Evolutionary conservation across 2,888 invertebrate species (phyloP), one percentile per base, ranked within the genome.

Genomic region (Caenorhabditis uteleia): DNA sequence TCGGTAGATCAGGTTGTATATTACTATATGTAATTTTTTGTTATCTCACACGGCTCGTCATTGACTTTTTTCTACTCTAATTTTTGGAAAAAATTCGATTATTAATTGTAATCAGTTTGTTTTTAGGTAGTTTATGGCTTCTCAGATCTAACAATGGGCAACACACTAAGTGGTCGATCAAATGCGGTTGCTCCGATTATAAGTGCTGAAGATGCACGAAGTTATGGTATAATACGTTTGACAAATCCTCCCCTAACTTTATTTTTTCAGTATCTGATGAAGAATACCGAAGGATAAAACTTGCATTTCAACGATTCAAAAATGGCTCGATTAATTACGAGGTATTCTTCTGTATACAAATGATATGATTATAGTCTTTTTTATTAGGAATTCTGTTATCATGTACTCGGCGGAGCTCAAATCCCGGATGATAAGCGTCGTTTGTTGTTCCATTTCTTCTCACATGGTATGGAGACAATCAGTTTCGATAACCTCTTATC

Each of bases 401-500:
- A 70, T 49, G 59, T 74, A 10, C 61, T 74, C 6, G 75, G 75
- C 8, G 72, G 70, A 3, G 75, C 72, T 1, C 57, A 53, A 27
- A 68, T 75, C 20, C 73, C 73, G 6, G 67, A 71, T 16, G 73
- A 66, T 8, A 64, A 69, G 36, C 50, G 48, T 29, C 53, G 59
- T 14, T 45, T 59, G 20, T 56, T 75, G 2, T 75, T 71, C 58
- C 44, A 34, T 8, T 74, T 73, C 51, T 75, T 64, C 51, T 62
- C 68, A 10, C 57, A 64, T 26, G 73, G 75, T 2, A 36, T 53
- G 2, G 73, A 75, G 26, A 48, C 49, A 2, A 58, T 75, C 31
- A 42, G 61, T 1, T 75, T 74, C 44, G 75, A 75, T 16, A 69
- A 75, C 47, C 54, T 75, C 2, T 38, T 75, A 16, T 61, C 68